Base-by-base conservation (phyloP, 2,888 invertebrate genomes). In the Raillietiella orientalis region DNA sequence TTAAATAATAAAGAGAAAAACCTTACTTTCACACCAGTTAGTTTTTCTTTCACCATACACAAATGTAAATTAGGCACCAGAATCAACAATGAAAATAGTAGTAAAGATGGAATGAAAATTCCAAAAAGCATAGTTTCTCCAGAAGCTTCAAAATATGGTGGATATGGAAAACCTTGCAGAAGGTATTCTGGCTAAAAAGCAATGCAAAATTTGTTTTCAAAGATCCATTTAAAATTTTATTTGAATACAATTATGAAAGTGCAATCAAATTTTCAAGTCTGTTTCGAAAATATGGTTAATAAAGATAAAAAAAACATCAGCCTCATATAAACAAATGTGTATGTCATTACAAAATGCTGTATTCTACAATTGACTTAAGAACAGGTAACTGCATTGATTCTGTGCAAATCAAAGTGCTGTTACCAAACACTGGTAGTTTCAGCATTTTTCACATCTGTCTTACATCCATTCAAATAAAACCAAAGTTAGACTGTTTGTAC, bases 41-140 rank as follows among this genome's bases (percentile, higher is more conserved):
- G 46, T 36, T 59, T 59, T 38, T 62, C 61, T 38, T 58, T 56
- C 2, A 59, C 56, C 22, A 58, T 45, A 25, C 55, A 47, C 34
- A 56, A 50, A 24, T 58, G 35, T 25, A 55, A 49, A 12, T 35
- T 49, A 8, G 58, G 52, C 36, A 56, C 57, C 6, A 51, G 39
- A 26, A 58, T 47, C 21, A 55, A 31, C 32, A 50, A 58, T 33
- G 48, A 46, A 33, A 50, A 42, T 6, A 50, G 36, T 3, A 49
- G 45, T 10, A 49, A 35, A 14, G 46, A 32, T 1, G 52, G 50
- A 30, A 53, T 34, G 19, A 46, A 36, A 9, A 35, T 21, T 8
- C 30, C 32, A 19, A 36, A 35, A 12, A 36, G 25, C 14, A 38
- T 29, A 26, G 38, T 37, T 6, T 35, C 37, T 4, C 42, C 28